Evolutionary conservation across 1,140 invertebrate species (phyloP), one percentile per base, ranked within the genome.

Genomic region (Scaptomyza montana): DNA sequence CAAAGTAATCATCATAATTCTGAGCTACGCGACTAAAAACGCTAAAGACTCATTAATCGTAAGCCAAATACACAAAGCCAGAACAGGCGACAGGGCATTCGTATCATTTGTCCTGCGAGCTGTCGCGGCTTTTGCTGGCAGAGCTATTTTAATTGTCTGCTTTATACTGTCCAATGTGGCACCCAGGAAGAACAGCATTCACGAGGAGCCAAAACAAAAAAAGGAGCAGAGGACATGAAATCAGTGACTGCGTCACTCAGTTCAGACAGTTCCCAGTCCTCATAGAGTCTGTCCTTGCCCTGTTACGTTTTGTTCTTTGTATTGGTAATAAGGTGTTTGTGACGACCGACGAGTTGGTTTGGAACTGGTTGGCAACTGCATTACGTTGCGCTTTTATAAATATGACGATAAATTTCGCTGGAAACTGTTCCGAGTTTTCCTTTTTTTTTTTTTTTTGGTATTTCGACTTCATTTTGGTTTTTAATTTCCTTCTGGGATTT

Each of bases 401-500:
- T 82, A 86, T 87, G 75, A 74, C 65, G 71, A 86, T 79, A 78
- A 67, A 70, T 78, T 86, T 70, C 50, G 57, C 59, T 84, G 41
- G 74, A 53, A 53, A 86, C 51, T 55, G 74, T 69, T 39, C 64
- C 56, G 53, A 59, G 47, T 46, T 63, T 63, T 60, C 10, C 47
- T 19, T 16, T n/a, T 43, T 53, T 36, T 59, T 28, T 21, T 49
- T 10, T 67, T 64, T 50, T 74, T 75, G n/a, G 66, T 63, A 67
- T 63, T 87, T 77, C 64, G 68, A 84, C 73, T 87, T 89, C 84
- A 89, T 89, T 89, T 89, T 84, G 84, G 84, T 69, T 89, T 89
- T 89, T 89, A 89, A 89, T 89, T 89, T 89, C 84, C 84, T 89
- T 74, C 79, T 78, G 84, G 79, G 84, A 89, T 89, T 89, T 84